Evolutionary conservation across 2,113 vertebrate genomes (phyloP).

Genomic region (Chionodraco myersi): DNA sequence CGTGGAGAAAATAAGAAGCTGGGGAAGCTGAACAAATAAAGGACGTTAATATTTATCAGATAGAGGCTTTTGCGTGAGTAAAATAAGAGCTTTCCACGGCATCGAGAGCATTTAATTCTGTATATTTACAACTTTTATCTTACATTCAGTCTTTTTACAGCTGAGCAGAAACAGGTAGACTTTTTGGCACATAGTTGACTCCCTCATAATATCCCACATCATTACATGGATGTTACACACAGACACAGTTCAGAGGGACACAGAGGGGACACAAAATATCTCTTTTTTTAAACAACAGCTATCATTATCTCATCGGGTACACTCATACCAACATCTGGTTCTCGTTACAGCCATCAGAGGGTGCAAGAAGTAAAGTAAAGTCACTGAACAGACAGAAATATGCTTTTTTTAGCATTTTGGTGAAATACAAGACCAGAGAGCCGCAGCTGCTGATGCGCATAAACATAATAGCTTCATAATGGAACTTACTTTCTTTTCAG

Average conservation of each 20-base stretch:
- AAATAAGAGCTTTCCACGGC: slow-evolving; percentile 37
- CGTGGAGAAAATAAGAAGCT: background rate
- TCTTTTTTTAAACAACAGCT: background rate
- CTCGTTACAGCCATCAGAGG: slow-evolving; percentile 19
- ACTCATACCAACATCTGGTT: slow-evolving; percentile 9
- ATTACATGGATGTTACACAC: slow-evolving; percentile 39
- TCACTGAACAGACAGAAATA: background rate
- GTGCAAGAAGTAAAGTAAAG: background rate
- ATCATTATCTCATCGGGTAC: background rate
- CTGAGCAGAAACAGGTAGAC: slow-evolving; percentile 16
- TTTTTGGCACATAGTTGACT: slow-evolving; percentile 51
- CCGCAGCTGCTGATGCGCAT: slow-evolving; percentile 14
- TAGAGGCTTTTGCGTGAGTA: slow-evolving; percentile 5
- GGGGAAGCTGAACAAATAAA: background rate
- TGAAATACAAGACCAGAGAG: background rate
- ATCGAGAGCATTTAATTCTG: slow-evolving; percentile 32
- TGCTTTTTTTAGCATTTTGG: background rate
- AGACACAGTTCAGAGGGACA: slow-evolving; percentile 24
- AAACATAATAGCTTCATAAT: background rate
- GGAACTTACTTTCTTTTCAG: too few relatives aligned
- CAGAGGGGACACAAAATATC: background rate
- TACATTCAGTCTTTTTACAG: slow-evolving; percentile 54
- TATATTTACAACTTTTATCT: slow-evolving; percentile 51
- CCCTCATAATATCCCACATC: slow-evolving; percentile 10
- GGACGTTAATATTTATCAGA: background rate